Evolutionary conservation across 2,888 invertebrate species (phyloP), one percentile per base, ranked within the genome.

Genomic region (Cephus pygmeus): DNA sequence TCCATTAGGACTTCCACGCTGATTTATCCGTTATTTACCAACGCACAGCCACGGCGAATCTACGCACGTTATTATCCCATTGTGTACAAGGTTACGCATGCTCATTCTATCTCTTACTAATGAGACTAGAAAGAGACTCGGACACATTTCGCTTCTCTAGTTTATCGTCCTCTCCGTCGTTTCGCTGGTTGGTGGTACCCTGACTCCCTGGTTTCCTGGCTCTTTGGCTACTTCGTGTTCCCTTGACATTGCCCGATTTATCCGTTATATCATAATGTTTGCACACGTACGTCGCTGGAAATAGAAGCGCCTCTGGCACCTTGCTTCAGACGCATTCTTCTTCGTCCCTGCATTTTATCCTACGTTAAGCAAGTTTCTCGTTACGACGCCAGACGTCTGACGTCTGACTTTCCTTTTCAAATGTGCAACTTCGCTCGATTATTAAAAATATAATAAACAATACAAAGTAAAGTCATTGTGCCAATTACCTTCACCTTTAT

Each of bases 21-120:
- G 35, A 74, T 74, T 74, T 74, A 34, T 71, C 71, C 74, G 74
- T 40, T 35, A 74, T 40, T 40, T 74, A 30, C 74, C 34, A 35
- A 30, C 74, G 74, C 74, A 35, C 35, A 34, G 74, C 74, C 35
- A 34, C 74, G 15, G 12, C 35, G 35, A 34, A 35, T 34, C 15
- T 33, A 34, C 71, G 71, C 56, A 56, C 56, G 23, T 56, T 56
- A 56, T 56, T 56, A 56, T 56, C 56, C 56, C 23, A 56, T 56
- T 33, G 71, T 12, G 71, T 71, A 71, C 71, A 33, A 31, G 71
- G 33, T 31, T 71, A 34, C 33, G 71, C 71, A 11, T 23, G 56
- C 56, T 56, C 23, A 23, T 56, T 56, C 4, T 40, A 15, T 40
- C 23, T 56, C 6, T 23, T 56, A 23, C 56, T 56, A 23, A 56